Conservation (phyloP, 2,888 invertebrate species). For the Melipona bicolor region DNA sequence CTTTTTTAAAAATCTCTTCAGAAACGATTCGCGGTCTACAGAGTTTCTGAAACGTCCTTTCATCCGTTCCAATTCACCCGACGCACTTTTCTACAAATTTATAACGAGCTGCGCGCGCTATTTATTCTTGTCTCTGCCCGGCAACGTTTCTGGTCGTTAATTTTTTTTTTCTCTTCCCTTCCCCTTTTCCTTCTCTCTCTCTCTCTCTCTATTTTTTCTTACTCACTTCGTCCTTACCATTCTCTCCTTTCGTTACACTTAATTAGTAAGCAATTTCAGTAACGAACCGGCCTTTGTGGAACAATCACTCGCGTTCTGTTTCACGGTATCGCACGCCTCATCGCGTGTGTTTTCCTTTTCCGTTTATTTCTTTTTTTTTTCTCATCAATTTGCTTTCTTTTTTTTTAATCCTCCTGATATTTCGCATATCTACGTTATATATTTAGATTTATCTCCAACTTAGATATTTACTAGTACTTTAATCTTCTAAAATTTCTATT, state of each 20-base stretch:
- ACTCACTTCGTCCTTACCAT: background rate
- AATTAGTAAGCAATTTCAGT: constrained; percentile 57
- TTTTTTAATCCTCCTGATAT: too few species aligned
- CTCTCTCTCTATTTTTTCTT: background rate
- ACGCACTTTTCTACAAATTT: constrained; percentile 47
- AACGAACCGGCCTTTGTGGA: constrained; percentile 40
- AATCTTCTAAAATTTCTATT: background rate
- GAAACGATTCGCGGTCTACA: constrained; percentile 32
- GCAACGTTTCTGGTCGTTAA: constrained; percentile 48
- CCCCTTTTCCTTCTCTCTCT: background rate
- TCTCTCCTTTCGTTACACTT: constrained; percentile 36
- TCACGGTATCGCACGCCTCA: constrained; percentile 16
- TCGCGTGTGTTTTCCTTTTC: background rate
- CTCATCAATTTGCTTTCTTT: background rate
- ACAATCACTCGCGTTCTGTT: constrained; percentile 29
- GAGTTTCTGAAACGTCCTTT: constrained; percentile 48
- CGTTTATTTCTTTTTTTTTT: background rate
- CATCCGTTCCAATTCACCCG: constrained; percentile 51
- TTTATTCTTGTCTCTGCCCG: constrained; percentile 44
- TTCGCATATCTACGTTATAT: background rate
- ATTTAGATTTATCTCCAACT: background rate
- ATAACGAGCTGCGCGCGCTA: constrained; percentile 47
- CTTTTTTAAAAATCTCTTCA: constrained; percentile 35
- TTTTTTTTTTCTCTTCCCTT: background rate
- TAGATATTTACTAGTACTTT: too few species aligned